These are phyloP conservation scores for Agriopis leucophaearia DNA, from an alignment of 2,888 invertebrate species.

Conservation along the genomic window DNA sequence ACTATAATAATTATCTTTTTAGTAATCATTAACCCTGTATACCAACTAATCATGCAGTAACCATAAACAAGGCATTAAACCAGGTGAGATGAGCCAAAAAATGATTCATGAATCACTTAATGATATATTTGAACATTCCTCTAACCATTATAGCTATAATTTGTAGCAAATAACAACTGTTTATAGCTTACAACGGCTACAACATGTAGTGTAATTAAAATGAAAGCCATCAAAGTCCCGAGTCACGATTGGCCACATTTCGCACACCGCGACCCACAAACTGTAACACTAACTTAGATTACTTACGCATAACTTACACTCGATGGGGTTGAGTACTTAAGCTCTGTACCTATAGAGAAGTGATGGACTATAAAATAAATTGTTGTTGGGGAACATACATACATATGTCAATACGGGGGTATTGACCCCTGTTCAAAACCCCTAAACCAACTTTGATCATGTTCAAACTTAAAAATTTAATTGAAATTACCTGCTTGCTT, in stretches of 20 bases:
- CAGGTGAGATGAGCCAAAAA: background rate
- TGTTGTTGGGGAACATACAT: too few relatives aligned
- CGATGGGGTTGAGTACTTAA: slow-evolving; percentile 21
- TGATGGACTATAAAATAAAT: background rate
- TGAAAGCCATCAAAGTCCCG: slow-evolving; percentile 31
- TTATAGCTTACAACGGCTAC: slow-evolving; percentile 10
- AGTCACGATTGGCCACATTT: slow-evolving; percentile 36
- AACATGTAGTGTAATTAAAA: slow-evolving; percentile 27
- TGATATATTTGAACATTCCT: background rate
- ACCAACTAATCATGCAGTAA: too few relatives aligned
- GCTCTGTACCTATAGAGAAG: background rate
- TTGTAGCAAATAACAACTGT: slow-evolving; percentile 6
- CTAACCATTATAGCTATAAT: background rate
- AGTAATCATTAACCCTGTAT: too few relatives aligned
- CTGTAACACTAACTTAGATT: slow-evolving; percentile 54
- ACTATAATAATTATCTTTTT: too few relatives aligned
- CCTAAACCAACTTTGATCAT: too few relatives aligned
- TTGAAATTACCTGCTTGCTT: too few relatives aligned
- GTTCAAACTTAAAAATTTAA: too few relatives aligned
- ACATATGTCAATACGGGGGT: too few relatives aligned
- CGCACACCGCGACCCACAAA: slow-evolving; percentile 34
- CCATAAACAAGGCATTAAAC: too few relatives aligned
- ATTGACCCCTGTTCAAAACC: too few relatives aligned
- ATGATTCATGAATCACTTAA: background rate
- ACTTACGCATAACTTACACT: slow-evolving; percentile 55